Percentiles rank a stretch among this genome's conserved stretches.
These are phyloP conservation scores for Ephydatia muelleri DNA, from an alignment of 37 sponge, comb jelly and placozoan genomes.

Conservation along the genomic window DNA sequence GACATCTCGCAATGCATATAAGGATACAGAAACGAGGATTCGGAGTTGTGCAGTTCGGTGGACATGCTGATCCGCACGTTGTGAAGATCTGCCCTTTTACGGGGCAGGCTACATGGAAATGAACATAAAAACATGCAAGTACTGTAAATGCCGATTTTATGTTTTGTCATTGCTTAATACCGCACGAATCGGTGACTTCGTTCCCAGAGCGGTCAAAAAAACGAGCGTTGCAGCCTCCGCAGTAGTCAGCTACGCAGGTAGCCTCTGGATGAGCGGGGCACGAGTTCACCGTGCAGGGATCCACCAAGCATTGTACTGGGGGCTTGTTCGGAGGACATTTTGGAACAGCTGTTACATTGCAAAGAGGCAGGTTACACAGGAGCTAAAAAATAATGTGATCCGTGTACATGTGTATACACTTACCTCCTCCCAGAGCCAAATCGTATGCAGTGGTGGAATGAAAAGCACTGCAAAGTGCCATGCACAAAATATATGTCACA, in stretches of 20 bases:
- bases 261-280: conserved; percentile 63
- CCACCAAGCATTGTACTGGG: conserved; percentile 48
- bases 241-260: conserved; percentile 53
- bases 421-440: neutral
- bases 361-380: neutral
- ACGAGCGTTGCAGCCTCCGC: conserved; percentile 67
- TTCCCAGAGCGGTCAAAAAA: conserved; percentile 35
- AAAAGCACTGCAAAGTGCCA: too few relatives aligned
- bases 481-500: too few relatives aligned
- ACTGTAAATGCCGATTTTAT: neutral
- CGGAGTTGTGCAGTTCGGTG: conserved; percentile 29
- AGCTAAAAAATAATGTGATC: neutral
- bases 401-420: neutral
- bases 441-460: too few relatives aligned
- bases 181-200: conserved; percentile 36
- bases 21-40: conserved; percentile 21
- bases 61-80: conserved; percentile 33
- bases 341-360: neutral
- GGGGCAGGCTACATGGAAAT: neutral
- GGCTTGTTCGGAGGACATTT: conserved; percentile 50
- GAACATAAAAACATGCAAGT: too few relatives aligned
- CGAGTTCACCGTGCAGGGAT: conserved; percentile 47
- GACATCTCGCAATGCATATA: conserved; percentile 33
- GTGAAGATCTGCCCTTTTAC: conserved; percentile 12
- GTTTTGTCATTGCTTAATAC: neutral